phyloP scores from a whole-genome alignment of 2,797 vertebrate species.

The Echeneis naucrates region DNA sequence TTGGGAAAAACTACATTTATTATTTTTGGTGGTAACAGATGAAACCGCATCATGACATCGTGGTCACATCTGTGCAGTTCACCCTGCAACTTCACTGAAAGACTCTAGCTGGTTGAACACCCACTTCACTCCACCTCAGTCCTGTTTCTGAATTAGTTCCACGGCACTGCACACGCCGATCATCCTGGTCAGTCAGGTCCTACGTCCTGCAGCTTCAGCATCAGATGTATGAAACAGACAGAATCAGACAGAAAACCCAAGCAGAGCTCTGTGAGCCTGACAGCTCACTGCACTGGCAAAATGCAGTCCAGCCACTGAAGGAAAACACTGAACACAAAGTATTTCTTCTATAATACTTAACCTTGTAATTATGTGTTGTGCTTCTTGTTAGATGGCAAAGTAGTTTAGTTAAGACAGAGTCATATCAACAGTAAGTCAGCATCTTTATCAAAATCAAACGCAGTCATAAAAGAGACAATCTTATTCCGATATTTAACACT shows the following conservation, averaged over 20 bases:
- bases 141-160: slow-evolving; percentile 31
- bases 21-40: slow-evolving; percentile 49
- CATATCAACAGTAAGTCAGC: slow-evolving; percentile 6
- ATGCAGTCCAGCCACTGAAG: not conserved
- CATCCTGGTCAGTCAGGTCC: not conserved
- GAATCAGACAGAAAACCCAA: not conserved
- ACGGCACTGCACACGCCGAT: not conserved
- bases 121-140: not conserved
- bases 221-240: not conserved
- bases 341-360: slow-evolving; percentile 22
- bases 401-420: not conserved
- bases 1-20: slow-evolving; percentile 69
- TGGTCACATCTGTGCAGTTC: slow-evolving; percentile 6
- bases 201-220: not conserved
- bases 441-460: slow-evolving; percentile 30
- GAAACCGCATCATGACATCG: slow-evolving; percentile 11
- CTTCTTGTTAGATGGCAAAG: not conserved
- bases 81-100: slow-evolving; percentile 22
- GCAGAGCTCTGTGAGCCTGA: slow-evolving; percentile 24
- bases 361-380: slow-evolving; percentile 2
- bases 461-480: not conserved
- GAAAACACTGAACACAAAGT: not conserved
- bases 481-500: slow-evolving; percentile 43
- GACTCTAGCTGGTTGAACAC: slow-evolving; percentile 6
- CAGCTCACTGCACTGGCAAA: not conserved